Base-by-base conservation (phyloP, 2,888 invertebrate genomes). In the Polia nebulosa region DNA sequence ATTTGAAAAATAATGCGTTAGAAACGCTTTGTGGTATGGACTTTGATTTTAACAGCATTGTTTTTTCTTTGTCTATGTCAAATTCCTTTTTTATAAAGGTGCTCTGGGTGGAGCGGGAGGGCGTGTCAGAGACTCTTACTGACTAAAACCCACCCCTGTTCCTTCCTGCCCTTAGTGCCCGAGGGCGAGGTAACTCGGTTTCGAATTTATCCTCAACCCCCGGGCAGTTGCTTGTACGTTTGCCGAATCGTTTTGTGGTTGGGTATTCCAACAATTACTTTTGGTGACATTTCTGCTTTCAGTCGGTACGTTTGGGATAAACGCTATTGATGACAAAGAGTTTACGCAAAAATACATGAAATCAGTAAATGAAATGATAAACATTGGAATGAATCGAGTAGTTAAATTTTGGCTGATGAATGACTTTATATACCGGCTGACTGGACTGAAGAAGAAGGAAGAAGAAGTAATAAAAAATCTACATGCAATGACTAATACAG, bases 11-110 rank as follows among this genome's bases (percentile, higher is more conserved):
- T 3, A 63, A 29, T 47, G 60, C 57, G 6, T 52, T 72, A 17
- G 73, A 72, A 39, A 72, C 72, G n/a, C 41, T 63, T 45, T 58
- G 63, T 39, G 20, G 72, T 72, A 56, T 11, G 11, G 8, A n/a
- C n/a, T n/a, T n/a, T n/a, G n/a, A n/a, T n/a, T n/a, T n/a, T n/a
- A n/a, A 3, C 13, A 52, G 6, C 9, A 13, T 34, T n/a, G n/a
- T 55, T 25, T 1, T 22, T n/a, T n/a, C n/a, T n/a, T n/a, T n/a
- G n/a, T n/a, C n/a, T n/a, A n/a, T n/a, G n/a, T n/a, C n/a, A n/a
- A n/a, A n/a, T n/a, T n/a, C n/a, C n/a, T n/a, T n/a, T n/a, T n/a
- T n/a, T n/a, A n/a, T n/a, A 0, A n/a, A n/a, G n/a, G n/a, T n/a
- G n/a, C n/a, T n/a, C n/a, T n/a, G n/a, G n/a, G n/a, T n/a, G n/a